Conservation (phyloP, 1,140 invertebrate genomes). For the Battus philenor region DNA sequence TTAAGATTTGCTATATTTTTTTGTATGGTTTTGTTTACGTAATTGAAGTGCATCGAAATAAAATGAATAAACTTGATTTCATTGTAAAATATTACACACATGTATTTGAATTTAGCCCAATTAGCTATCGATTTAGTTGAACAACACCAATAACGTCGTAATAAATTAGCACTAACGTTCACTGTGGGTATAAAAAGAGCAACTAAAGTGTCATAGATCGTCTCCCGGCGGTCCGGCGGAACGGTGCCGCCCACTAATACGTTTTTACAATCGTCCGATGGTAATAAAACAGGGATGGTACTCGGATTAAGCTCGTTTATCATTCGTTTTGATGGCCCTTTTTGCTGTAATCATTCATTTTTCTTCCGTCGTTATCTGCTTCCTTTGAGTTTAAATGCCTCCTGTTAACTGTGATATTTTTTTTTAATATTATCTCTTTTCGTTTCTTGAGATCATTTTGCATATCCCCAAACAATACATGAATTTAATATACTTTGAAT, state of each 20-base stretch:
- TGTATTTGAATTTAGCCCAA: neutral
- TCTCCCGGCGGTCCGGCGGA: constrained; percentile 18
- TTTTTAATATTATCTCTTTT: constrained; percentile 41
- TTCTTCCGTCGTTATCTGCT: constrained; percentile 69
- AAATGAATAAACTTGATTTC: too few relatives aligned
- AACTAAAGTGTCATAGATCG: constrained; percentile 54
- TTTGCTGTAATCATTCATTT: constrained; percentile 75
- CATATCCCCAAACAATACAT: too few relatives aligned
- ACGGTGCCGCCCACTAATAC: constrained; percentile 55
- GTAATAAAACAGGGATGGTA: constrained; percentile 72
- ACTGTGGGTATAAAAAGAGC: constrained; percentile 46
- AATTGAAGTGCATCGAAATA: too few relatives aligned
- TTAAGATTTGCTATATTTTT: too few relatives aligned
- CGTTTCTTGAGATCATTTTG: too few relatives aligned
- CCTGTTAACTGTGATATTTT: constrained; percentile 33
- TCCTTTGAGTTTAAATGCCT: constrained; percentile 64
- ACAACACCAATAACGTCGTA: constrained; percentile 33
- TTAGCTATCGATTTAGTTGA: constrained; percentile 6
- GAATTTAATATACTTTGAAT: neutral
- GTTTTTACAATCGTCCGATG: constrained; percentile 70
- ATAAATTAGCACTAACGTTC: constrained; percentile 46
- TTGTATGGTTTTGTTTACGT: too few relatives aligned
- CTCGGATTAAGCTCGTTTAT: constrained; percentile 72
- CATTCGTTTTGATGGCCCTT: constrained; percentile 73
- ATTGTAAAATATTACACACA: too few relatives aligned